Evolutionary conservation across 2,797 vertebrate species (phyloP).

Genomic region (Dromococcyx pavoninus): DNA sequence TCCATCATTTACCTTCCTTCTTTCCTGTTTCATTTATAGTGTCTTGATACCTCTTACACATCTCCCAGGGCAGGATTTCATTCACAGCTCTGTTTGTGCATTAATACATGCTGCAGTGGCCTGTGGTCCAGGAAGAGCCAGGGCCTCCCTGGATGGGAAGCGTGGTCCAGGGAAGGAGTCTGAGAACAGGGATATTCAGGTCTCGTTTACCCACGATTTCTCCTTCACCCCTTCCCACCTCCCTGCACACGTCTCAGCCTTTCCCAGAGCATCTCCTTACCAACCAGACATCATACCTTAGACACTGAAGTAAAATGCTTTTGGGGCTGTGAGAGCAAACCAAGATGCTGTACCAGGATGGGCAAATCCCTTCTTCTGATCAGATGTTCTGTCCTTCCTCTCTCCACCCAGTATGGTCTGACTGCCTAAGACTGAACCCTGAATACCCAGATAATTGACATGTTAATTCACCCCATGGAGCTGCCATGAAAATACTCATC

Average conservation of each 20-base stretch:
- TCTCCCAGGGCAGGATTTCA: not conserved
- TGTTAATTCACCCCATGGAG: accelerated
- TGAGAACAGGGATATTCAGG: not conserved
- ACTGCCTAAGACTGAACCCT: not conserved
- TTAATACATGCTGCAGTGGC: accelerated
- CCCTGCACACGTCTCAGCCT: not conserved
- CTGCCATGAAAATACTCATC: not conserved
- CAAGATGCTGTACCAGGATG: accelerated
- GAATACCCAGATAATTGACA: not conserved
- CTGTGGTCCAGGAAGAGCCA: not conserved
- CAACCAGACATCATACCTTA: accelerated
- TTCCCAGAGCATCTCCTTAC: not conserved
- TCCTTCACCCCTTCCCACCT: not conserved
- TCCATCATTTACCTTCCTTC: not conserved
- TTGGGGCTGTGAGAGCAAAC: not conserved
- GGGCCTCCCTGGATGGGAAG: not conserved
- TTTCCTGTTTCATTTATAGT: not conserved
- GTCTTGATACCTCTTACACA: not conserved
- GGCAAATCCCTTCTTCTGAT: accelerated
- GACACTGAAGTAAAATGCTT: not conserved
- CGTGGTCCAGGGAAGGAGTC: not conserved
- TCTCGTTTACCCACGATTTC: accelerated
- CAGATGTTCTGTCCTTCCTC: not conserved
- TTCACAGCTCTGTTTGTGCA: not conserved
- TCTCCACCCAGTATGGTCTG: not conserved